Base-by-base conservation (phyloP, 2,888 invertebrate species). In the Atherix ibis region DNA sequence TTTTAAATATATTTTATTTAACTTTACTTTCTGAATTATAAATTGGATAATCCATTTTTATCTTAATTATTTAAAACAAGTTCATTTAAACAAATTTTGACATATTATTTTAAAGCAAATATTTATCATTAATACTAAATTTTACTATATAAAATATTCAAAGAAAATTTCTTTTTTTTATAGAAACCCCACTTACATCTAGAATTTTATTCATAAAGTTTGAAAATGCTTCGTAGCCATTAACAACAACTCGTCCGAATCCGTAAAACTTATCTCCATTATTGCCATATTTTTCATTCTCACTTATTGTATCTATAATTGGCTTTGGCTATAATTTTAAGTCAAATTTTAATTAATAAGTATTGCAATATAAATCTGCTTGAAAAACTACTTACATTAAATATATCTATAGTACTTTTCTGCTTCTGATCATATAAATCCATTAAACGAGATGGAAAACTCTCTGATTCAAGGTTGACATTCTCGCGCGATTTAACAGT, bases 211-310 rank as follows among this genome's bases (percentile, higher is more conserved):
- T 77, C 31, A 78, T 50, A 14, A 76, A 61, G 52, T 72, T 75
- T 18, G 76, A 71, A 26, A 82, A 53, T 4, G 70, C 69, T 46
- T 77, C 77, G 37, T 74, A 73, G 5, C 79, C 74, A 18, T 67
- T 69, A 3, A 84, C 73, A 17, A 83, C 47, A 1, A 69, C 67
- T 35, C 68, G 67, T 2, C 78, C 76, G 17, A 77, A 57, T 12
- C 62, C 62, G 39, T 70, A 68, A 44, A 75, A 75, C 50, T 70
- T 72, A 46, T 76, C 78, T 29, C 61, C 83, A 32, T 63, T 67
- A 50, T 84, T 84, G 14, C 83, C 83, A 51, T 79, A 84, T 49
- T 82, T 84, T 32, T 84, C 81, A 32, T 76, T 67, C 53, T 83
- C 82, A 27, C 59, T 63, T 44, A 80, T 76, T n/a, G 70, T 71